phyloP scores from a whole-genome alignment of 2,113 vertebrate genomes.

The Siniperca chuatsi region DNA sequence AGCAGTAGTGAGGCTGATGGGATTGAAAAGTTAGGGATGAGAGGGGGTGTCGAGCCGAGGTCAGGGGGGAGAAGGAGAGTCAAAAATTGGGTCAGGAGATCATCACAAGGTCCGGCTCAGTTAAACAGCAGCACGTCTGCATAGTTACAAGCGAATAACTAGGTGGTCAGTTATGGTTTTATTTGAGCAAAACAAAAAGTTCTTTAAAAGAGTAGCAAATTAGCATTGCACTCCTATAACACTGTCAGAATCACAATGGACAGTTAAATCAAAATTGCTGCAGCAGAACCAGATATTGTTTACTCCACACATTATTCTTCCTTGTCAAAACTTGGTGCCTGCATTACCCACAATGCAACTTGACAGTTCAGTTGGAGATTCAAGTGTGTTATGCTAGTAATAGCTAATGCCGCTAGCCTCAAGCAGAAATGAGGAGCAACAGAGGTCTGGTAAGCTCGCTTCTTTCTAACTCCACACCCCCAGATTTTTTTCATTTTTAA shows the following conservation, averaged over 20 bases:
- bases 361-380: neutral
- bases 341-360: neutral
- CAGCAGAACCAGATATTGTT: no score
- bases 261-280: neutral
- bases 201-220: neutral
- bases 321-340: neutral
- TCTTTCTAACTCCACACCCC: neutral
- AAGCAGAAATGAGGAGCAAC: neutral
- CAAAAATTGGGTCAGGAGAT: conserved; percentile 77
- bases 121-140: conserved; percentile 5
- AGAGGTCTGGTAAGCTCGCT: neutral
- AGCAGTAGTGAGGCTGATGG: conserved; percentile 78
- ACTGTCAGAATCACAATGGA: neutral
- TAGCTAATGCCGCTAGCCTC: neutral
- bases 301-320: neutral
- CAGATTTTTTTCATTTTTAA: neutral
- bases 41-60: conserved; percentile 47
- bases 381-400: neutral
- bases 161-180: neutral
- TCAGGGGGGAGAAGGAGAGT: conserved; percentile 53
- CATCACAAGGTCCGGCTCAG: conserved; percentile 75
- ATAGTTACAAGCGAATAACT: neutral
- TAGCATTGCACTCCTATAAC: neutral
- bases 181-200: neutral
- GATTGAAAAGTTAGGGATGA: conserved; percentile 78